These are phyloP conservation scores for Otus scops DNA, from an alignment of 2,797 vertebrate genomes.

Conservation along the genomic window DNA sequence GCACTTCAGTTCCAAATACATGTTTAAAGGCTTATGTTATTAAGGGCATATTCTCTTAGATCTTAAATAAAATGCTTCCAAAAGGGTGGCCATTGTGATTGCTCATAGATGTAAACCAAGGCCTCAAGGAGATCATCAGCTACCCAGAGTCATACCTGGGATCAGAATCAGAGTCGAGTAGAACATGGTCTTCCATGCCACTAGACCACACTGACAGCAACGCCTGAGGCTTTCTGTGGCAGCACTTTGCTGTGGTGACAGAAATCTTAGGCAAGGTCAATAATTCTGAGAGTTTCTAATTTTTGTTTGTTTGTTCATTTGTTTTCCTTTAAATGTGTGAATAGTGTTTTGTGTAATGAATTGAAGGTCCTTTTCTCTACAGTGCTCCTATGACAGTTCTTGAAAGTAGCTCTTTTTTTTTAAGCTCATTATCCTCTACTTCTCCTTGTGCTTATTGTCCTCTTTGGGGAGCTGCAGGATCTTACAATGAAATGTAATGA, in stretches of 20 bases:
- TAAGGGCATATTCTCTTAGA: neutral
- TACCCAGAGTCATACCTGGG: neutral
- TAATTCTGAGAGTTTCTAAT: neutral
- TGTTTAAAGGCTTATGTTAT: neutral
- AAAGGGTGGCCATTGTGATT: neutral
- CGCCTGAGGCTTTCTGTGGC: neutral
- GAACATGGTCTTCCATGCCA: neutral
- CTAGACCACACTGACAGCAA: neutral
- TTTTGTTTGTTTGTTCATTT: neutral
- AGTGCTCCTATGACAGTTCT: neutral
- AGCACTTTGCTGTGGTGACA: neutral
- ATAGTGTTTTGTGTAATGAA: neutral
- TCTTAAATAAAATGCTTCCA: neutral
- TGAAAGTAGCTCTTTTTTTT: neutral
- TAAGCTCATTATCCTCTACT: neutral
- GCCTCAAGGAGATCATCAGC: neutral
- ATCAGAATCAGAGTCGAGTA: neutral
- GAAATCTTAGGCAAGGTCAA: neutral
- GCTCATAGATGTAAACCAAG: neutral
- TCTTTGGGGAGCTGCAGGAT: constrained; percentile 79
- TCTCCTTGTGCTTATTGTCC: neutral
- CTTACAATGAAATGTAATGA: constrained; percentile 96
- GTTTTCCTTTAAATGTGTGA: neutral
- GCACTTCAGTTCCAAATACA: neutral
- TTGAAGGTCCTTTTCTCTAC: neutral